A percentile compares a stretch with the other conserved stretches of the same genome.
Evolutionary conservation across 2,888 invertebrate species (phyloP).

Genomic region (Diaphora mendica): DNA sequence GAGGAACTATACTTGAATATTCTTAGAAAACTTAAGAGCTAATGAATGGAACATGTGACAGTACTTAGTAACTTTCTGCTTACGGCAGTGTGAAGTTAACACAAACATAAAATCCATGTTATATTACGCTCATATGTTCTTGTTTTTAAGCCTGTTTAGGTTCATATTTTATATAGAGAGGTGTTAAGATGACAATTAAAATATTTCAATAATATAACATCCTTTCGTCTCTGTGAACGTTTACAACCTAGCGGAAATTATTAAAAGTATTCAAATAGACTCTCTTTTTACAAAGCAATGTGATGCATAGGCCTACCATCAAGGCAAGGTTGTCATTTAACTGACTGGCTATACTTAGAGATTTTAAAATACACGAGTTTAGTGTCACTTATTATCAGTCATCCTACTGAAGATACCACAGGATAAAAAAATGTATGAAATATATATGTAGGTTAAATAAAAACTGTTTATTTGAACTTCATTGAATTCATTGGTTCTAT

Average conservation of each 20-base stretch:
- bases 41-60: slow-evolving; percentile 22
- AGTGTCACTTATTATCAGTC: background rate
- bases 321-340: background rate
- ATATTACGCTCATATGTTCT: background rate
- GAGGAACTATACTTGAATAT: slow-evolving; percentile 20
- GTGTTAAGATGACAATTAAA: background rate
- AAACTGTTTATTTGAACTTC: background rate
- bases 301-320: background rate
- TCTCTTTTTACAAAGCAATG: background rate
- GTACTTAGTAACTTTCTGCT: slow-evolving; percentile 7
- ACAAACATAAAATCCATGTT: background rate
- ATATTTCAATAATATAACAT: background rate
- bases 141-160: background rate
- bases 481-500: too few species aligned
- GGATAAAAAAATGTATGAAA: background rate
- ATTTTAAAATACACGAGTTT: background rate
- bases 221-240: background rate
- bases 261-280: background rate
- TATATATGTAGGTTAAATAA: background rate
- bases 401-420: background rate
- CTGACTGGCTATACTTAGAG: background rate
- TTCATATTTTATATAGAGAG: background rate
- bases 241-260: background rate
- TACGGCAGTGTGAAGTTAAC: background rate
- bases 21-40: slow-evolving; percentile 15